Conservation (phyloP, 92 coral and sea anemone genomes). For the Palythoa grandiflora region DNA sequence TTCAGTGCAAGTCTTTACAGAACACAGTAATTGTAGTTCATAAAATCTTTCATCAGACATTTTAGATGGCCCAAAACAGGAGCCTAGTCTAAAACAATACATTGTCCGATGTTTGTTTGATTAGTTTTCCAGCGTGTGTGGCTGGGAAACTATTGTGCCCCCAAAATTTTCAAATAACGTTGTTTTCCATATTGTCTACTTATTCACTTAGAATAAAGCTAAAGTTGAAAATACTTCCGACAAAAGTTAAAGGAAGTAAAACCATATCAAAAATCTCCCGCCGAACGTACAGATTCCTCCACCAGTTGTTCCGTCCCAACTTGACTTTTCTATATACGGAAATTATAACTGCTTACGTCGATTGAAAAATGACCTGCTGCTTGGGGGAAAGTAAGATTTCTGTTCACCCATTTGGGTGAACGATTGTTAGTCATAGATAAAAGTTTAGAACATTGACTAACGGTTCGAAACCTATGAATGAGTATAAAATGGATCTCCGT, state of each 20-base stretch:
- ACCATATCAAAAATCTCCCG: neutral
- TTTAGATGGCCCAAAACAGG: no score
- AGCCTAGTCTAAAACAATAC: no score
- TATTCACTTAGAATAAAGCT: neutral
- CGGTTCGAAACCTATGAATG: neutral
- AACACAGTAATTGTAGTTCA: no score
- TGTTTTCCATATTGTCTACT: neutral
- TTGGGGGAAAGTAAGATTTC: neutral
- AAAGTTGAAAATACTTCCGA: neutral
- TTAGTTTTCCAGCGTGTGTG: no score
- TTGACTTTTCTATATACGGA: neutral
- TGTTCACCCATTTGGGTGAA: neutral
- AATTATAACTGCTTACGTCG: neutral
- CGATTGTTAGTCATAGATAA: neutral
- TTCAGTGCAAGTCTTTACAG: no score
- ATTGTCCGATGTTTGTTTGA: no score
- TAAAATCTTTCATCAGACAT: no score
- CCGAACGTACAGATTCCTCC: neutral
- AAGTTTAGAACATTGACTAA: constrained; percentile 30
- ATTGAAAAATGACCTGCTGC: constrained; percentile 15
- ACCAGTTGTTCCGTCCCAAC: neutral
- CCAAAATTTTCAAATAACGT: no score
- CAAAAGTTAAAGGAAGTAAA: neutral
- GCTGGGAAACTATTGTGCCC: neutral
- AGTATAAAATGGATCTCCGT: constrained; percentile 18